Conservation (phyloP, 2,113 vertebrate species). For the Poeciliopsis occidentalis region DNA sequence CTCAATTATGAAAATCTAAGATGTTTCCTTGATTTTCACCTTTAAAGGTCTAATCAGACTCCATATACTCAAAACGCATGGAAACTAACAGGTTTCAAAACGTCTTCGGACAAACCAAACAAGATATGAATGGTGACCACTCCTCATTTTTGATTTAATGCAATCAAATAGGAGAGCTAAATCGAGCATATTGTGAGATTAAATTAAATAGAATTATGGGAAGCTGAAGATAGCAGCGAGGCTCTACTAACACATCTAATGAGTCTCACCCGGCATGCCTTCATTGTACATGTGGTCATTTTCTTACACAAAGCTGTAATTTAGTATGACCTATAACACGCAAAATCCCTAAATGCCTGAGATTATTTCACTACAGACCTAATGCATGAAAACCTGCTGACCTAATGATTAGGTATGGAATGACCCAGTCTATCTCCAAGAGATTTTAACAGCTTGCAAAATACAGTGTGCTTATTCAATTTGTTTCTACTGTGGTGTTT, state of each 20-base stretch:
- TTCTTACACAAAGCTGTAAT: conserved; percentile 24
- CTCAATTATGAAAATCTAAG: not conserved
- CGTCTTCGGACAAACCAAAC: not conserved
- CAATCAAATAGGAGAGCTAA: not conserved
- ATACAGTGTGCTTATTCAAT: conserved; percentile 39
- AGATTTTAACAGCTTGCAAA: conserved; percentile 24
- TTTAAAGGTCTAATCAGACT: not conserved
- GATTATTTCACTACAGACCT: conserved; percentile 21
- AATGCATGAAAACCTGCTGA: conserved; percentile 36
- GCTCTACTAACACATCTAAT: not conserved
- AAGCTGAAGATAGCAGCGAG: not conserved
- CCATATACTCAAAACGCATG: not conserved
- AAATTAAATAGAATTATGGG: not conserved
- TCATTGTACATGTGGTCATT: conserved; percentile 1
- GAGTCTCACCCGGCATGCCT: not conserved
- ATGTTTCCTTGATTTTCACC: not conserved
- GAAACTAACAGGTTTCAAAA: not conserved
- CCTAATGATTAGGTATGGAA: conserved; percentile 40
- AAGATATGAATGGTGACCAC: not conserved
- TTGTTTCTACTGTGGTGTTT: conserved; percentile 31
- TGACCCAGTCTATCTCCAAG: conserved; percentile 20
- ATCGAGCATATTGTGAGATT: not conserved
- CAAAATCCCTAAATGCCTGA: conserved; percentile 19
- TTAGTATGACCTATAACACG: not conserved
- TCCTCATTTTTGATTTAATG: not conserved